Base-by-base conservation (phyloP, 2,113 vertebrate species). In the Morphnarchus princeps region DNA sequence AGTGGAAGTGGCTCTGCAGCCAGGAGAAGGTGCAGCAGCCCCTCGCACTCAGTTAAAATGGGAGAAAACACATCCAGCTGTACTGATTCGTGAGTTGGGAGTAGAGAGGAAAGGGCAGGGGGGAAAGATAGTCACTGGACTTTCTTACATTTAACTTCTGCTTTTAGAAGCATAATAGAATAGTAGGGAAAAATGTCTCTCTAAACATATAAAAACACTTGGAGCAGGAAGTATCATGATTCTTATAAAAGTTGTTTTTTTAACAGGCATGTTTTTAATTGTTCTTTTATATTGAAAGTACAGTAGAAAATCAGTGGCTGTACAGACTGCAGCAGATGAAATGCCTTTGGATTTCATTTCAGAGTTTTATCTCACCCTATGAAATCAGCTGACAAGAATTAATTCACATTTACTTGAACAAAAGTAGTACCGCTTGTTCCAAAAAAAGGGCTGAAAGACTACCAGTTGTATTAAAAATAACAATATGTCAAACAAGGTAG, bases 391-490 rank as follows among this genome's bases (percentile, higher is more conserved):
- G 57, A 61, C 11, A 89, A 79, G 91, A 94, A 76, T 67, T 62
- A 71, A 67, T 71, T 95, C 65, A 40, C 11, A 36, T 50, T 45
- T 78, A 59, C 34, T 81, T 91, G 45, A 67, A 74, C 20, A 71
- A 69, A 58, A 72, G 9, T 71, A 71, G 36, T 78, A 72, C 4
- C 5, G 2, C 18, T 42, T 82, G 13, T 79, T 74, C 31, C 10
- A 85, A 57, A 50, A 66, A 62, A 63, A 32, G 42, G 18, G 7
- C 31, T 88, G 42, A 81, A 85, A 63, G 22, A 40, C 52, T 74
- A 84, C 10, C 28, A 73, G 22, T 32, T 90, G 6, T 71, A 62
- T 54, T 83, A 62, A 94, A 95, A 94, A 63, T 76, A 93, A 62
- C 34, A 69, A 3, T 42, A 50, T 24, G 3, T 47, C 18, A 83